These are phyloP conservation scores for Mythimna pallens DNA, from an alignment of 2,888 invertebrate species.

Conservation along the genomic window DNA sequence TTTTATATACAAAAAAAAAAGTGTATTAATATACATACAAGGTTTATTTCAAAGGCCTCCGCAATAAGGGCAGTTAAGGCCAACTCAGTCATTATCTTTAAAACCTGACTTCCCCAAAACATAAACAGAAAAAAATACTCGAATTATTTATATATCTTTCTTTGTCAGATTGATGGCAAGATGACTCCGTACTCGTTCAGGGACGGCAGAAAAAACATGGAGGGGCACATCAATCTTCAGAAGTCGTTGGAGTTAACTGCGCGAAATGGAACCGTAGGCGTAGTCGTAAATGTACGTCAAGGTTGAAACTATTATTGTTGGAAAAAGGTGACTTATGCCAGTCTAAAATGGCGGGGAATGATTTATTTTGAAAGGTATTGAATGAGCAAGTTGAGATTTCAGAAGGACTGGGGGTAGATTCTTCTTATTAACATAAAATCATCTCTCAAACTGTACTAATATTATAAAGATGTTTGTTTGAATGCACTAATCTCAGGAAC, in stretches of 20 bases:
- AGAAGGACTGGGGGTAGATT: not conserved
- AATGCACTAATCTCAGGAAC: too few species aligned
- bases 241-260: constrained; percentile 51
- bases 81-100: not conserved
- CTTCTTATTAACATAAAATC: not conserved
- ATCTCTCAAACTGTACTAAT: not conserved
- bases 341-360: not conserved
- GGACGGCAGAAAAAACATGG: constrained; percentile 51
- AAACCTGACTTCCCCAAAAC: not conserved
- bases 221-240: constrained; percentile 59
- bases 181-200: constrained; percentile 36
- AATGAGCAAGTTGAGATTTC: not conserved
- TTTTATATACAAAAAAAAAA: not conserved
- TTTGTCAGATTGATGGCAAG: constrained; percentile 55
- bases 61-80: too few species aligned
- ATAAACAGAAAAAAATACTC: constrained; percentile 32
- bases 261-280: constrained; percentile 43
- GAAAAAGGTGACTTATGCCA: constrained; percentile 16
- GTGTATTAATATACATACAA: not conserved
- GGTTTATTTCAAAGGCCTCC: not conserved
- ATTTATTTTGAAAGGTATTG: constrained; percentile 9
- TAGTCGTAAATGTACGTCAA: constrained; percentile 53
- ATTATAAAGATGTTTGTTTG: too few species aligned
- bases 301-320: constrained; percentile 33
- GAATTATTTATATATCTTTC: constrained; percentile 58